Conservation (phyloP, 2,113 vertebrate genomes). For the Plecotus auritus region DNA sequence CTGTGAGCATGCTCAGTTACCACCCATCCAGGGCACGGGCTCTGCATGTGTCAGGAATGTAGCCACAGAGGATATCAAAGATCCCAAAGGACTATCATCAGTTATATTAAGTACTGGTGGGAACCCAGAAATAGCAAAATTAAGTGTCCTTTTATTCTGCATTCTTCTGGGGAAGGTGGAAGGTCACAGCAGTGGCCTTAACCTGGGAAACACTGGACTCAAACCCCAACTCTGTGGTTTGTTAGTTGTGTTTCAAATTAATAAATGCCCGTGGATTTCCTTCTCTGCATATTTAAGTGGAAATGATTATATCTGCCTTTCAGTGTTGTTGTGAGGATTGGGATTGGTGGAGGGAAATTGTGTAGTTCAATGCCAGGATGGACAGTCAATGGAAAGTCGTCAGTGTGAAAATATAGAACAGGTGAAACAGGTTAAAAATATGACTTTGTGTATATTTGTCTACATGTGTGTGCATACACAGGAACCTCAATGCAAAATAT, state of each 20-base stretch:
- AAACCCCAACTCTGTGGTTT: background rate
- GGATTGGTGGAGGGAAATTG: background rate
- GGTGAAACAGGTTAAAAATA: background rate
- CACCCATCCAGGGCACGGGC: accelerated
- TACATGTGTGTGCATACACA: background rate
- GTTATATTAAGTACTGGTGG: background rate
- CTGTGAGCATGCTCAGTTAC: background rate
- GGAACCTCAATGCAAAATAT: background rate
- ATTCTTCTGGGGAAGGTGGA: background rate
- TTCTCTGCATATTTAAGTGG: background rate
- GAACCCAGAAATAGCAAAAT: background rate
- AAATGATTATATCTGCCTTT: background rate
- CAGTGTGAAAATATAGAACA: background rate
- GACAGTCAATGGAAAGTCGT: background rate
- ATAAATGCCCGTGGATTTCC: background rate
- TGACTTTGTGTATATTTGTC: too few relatives aligned
- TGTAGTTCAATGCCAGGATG: background rate
- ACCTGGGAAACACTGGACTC: background rate
- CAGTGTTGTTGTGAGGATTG: background rate
- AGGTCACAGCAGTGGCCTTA: background rate
- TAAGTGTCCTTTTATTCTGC: background rate
- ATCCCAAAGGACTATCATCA: background rate
- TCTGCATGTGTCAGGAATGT: background rate
- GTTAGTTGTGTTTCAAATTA: background rate
- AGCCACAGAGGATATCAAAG: background rate